Evolutionary conservation across 37 sponge, comb jelly and placozoan species (phyloP).

Genomic region (Geodia barretti): DNA sequence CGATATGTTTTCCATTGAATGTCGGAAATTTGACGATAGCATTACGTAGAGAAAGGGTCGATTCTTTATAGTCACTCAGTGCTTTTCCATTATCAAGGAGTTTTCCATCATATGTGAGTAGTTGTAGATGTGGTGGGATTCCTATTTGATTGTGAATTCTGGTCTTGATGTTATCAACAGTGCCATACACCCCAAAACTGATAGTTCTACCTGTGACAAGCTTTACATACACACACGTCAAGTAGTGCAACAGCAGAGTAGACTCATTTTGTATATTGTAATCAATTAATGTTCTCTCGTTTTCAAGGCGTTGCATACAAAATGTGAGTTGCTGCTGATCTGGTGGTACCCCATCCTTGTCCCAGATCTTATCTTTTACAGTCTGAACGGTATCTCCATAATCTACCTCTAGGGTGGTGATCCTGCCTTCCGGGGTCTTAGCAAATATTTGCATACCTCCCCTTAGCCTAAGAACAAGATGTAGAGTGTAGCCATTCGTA

Average conservation of each 20-base stretch:
- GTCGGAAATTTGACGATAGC: not conserved
- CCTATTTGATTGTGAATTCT: not conserved
- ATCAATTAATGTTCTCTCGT: not conserved
- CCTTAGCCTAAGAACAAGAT: constrained; percentile 42
- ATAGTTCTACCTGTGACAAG: no score
- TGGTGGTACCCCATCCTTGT: no score
- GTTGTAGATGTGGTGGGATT: not conserved
- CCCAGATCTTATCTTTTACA: no score
- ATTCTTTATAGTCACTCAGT: not conserved
- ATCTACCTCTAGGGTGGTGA: no score
- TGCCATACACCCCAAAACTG: no score
- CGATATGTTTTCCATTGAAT: not conserved
- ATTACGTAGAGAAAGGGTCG: not conserved
- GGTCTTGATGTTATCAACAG: not conserved
- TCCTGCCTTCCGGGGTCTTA: no score
- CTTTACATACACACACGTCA: no score
- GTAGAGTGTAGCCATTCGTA: constrained; percentile 95
- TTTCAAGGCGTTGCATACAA: not conserved
- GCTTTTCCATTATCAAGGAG: not conserved
- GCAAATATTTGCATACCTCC: no score
- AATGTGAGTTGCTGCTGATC: no score
- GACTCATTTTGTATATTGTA: not conserved
- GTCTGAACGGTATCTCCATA: no score
- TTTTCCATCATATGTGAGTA: not conserved
- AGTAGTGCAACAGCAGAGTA: no score